Conservation (phyloP, 1,140 invertebrate species). For the Diploscapter pachys region DNA sequence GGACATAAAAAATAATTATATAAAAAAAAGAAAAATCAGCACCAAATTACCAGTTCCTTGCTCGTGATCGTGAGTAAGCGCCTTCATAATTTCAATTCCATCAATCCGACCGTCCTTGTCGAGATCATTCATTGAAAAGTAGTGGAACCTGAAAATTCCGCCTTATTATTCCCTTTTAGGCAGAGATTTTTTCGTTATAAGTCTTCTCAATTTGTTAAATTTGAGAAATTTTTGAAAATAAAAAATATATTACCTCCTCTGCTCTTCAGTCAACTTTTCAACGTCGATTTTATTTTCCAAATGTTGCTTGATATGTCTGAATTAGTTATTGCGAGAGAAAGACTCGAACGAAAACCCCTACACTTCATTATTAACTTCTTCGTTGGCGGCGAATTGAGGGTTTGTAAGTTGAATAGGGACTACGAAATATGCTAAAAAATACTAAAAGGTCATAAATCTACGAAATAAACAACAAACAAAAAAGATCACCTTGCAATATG, state of each 20-base stretch:
- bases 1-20: constrained; percentile 11
- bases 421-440: no score
- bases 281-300: constrained; percentile 38
- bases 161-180: no score
- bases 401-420: background rate
- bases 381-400: constrained; percentile 21
- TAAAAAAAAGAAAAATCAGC: background rate
- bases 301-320: constrained; percentile 41
- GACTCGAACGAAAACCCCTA: constrained; percentile 3
- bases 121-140: constrained; percentile 44
- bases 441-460: no score
- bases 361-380: constrained; percentile 35
- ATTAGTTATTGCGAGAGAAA: background rate
- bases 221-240: no score
- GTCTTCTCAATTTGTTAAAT: no score
- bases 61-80: constrained; percentile 39
- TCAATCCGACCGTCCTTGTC: constrained; percentile 41
- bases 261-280: constrained; percentile 36
- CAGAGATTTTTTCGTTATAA: no score
- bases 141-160: constrained; percentile 28
- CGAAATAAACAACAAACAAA: no score
- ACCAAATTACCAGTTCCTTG: constrained; percentile 2
- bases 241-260: constrained; percentile 12
- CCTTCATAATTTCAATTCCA: constrained; percentile 41
- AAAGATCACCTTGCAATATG: no score